Base-by-base conservation (phyloP, 2,113 vertebrate species). In the Tragulus kanchil region DNA sequence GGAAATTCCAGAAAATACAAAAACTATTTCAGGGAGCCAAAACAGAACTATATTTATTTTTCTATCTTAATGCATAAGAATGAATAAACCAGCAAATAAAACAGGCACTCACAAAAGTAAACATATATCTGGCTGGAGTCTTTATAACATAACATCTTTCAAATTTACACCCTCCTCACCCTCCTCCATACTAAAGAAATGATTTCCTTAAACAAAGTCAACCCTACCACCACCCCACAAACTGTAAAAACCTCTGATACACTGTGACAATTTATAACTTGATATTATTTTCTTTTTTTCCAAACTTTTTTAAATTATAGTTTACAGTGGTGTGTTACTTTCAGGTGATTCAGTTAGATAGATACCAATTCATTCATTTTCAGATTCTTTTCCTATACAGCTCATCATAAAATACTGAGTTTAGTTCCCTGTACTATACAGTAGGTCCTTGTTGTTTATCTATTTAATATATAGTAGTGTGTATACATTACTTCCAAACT, bases 1-100 rank as follows among this genome's bases (percentile, higher is more conserved):
- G 77, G 96, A 98, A 98, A 98, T 98, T 91, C 84, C 83, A 98
- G 89, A 97, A 97, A 97, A 98, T 52, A 98, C 85, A 97, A 98
- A 97, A 97, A 92, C 87, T 95, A 75, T 96, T 98, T 97, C 95
- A 96, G 45, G n/a, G 95, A 87, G 78, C 14, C 6, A 96, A 97
- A 94, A 96, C 17, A 97, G 67, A 97, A 87, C 26, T 48, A 25
- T 69, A 92, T 96, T 97, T 98, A 93, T 92, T 98, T 98, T 98
- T 94, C 94, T 0, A 1, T 96, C 77, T 73, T 95, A 95, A 95
- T 94, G 48, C 95, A 98, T 23, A 98, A 85, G 94, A 97, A 98
- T 97, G 95, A 91, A 79, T 94, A 97, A 96, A 96, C 79, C 73
- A 96, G 78, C 93, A 98, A 97, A 97, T 61, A 90, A 96, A 97